A percentile compares a stretch with the other conserved stretches of the same genome.
Evolutionary conservation across 2,797 vertebrate genomes (phyloP).

Genomic region (Pangasius djambal): DNA sequence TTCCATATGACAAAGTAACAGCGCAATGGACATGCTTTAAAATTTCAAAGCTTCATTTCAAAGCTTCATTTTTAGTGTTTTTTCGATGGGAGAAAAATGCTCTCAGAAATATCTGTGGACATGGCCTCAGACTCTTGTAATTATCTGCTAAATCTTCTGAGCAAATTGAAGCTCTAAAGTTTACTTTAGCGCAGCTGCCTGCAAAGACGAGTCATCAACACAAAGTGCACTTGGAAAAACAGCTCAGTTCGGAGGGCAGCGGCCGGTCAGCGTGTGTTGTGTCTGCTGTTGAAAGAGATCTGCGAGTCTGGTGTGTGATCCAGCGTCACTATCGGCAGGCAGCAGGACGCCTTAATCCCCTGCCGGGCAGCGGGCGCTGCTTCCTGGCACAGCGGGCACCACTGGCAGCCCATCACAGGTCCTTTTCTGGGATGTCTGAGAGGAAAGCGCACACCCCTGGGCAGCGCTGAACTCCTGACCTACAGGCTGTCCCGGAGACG

Average conservation of each 20-base stretch:
- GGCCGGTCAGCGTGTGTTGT: not conserved
- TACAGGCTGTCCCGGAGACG: constrained; percentile 66
- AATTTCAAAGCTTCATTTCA: too few species aligned
- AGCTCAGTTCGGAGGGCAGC: constrained; percentile 25
- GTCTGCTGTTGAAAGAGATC: constrained; percentile 47
- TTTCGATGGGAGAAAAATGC: too few species aligned
- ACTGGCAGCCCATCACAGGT: constrained; percentile 78
- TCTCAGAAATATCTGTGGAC: not conserved
- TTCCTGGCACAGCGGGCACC: constrained; percentile 66
- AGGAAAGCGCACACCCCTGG: constrained; percentile 60
- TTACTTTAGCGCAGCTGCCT: constrained; percentile 21
- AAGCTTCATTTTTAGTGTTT: not conserved
- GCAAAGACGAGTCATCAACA: constrained; percentile 24
- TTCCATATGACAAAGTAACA: too few species aligned
- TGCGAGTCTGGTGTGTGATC: constrained; percentile 47
- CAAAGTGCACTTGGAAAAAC: constrained; percentile 29
- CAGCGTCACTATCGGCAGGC: constrained; percentile 68
- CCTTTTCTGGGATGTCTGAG: constrained; percentile 63
- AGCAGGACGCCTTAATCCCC: constrained; percentile 75
- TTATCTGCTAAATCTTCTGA: constrained; percentile 14
- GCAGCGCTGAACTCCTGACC: constrained; percentile 76
- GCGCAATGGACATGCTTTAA: too few species aligned
- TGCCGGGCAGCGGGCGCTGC: constrained; percentile 61
- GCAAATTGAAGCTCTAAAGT: not conserved
- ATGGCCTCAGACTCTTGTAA: not conserved